These are phyloP conservation scores for Ptilodon capucinus DNA, from an alignment of 2,888 invertebrate genomes.

Conservation along the genomic window DNA sequence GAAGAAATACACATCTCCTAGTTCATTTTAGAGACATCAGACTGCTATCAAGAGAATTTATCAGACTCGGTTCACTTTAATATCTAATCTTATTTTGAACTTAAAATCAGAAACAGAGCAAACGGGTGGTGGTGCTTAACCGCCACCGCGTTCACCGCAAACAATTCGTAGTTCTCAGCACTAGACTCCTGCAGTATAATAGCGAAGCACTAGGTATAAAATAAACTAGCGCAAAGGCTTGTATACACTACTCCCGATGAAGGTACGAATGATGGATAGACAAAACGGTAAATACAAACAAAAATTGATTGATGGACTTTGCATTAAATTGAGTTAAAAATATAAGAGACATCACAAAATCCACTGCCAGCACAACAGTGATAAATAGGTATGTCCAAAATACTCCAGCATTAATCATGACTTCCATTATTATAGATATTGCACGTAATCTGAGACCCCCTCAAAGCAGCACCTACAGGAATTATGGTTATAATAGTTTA, in stretches of 20 bases:
- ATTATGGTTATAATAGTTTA: too few relatives aligned
- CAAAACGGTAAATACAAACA: background rate
- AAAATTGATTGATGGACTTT: background rate
- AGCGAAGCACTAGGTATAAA: background rate
- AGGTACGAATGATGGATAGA: background rate
- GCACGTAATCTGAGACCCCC: too few relatives aligned
- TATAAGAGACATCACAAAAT: slow-evolving; percentile 8
- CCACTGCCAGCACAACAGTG: too few relatives aligned
- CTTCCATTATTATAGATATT: too few relatives aligned
- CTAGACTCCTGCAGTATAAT: background rate
- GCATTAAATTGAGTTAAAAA: too few relatives aligned
- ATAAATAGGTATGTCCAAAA: too few relatives aligned
- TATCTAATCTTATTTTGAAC: background rate
- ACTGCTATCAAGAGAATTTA: background rate
- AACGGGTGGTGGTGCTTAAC: background rate
- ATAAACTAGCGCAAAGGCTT: background rate
- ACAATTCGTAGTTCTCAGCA: slow-evolving; percentile 1
- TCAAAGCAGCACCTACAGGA: too few relatives aligned
- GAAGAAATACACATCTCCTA: background rate
- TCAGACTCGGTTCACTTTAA: background rate
- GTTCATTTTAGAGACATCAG: background rate
- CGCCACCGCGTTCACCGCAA: background rate
- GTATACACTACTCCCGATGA: background rate
- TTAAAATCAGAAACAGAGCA: background rate
- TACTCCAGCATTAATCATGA: too few relatives aligned